These are phyloP conservation scores for Stictocephala bisonia DNA, from an alignment of 2,888 invertebrate genomes.

Conservation along the genomic window DNA sequence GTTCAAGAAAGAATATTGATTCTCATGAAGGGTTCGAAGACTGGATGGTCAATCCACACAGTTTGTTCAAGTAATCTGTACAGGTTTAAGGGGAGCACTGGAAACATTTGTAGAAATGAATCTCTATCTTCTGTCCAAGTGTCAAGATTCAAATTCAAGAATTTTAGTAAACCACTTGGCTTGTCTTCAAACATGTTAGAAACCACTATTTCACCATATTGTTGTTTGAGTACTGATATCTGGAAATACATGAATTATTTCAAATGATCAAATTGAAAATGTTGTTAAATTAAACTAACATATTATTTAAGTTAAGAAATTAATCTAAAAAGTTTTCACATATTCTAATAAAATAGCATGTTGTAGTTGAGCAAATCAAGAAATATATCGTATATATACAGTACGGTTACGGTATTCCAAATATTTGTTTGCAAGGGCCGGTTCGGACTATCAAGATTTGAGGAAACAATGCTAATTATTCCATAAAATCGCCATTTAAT, in stretches of 20 bases:
- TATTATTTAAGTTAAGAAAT: too few species aligned
- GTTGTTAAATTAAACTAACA: too few species aligned
- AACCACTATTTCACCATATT: background rate
- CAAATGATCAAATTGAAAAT: background rate
- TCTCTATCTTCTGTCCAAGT: constrained; percentile 56
- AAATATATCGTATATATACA: too few species aligned
- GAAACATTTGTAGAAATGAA: constrained; percentile 62
- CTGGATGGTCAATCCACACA: constrained; percentile 63
- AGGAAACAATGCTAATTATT: too few species aligned
- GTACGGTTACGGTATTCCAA: too few species aligned
- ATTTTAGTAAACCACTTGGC: constrained; percentile 63
- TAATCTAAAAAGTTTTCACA: too few species aligned
- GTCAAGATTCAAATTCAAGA: constrained; percentile 58
- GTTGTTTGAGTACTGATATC: constrained; percentile 37
- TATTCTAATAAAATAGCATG: too few species aligned
- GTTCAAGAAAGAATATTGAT: constrained; percentile 14
- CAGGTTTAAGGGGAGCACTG: constrained; percentile 63
- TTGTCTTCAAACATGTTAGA: constrained; percentile 58
- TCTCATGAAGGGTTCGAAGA: constrained; percentile 59
- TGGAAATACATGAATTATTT: constrained; percentile 15
- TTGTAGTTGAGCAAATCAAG: too few species aligned
- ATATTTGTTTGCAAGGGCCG: too few species aligned
- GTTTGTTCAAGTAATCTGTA: constrained; percentile 63
- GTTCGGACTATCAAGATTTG: too few species aligned
- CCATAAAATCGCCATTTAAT: too few species aligned